Base-by-base conservation (phyloP, 2,113 vertebrate genomes). In the Ardeotis arabs region DNA sequence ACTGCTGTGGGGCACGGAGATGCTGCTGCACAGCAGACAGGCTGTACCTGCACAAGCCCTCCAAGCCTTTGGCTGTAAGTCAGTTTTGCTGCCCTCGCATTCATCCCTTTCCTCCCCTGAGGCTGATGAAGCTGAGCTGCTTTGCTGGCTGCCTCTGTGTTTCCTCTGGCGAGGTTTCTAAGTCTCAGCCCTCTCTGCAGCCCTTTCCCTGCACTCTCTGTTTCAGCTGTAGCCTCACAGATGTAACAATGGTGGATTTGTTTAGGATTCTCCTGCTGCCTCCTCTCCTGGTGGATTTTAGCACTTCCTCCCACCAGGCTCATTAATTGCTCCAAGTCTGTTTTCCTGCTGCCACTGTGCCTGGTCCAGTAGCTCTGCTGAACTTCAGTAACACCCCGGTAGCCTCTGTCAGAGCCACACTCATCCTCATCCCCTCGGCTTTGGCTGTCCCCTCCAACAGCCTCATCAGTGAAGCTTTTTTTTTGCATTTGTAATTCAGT, bases 191-290 rank as follows among this genome's bases (percentile, higher is more conserved):
- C 39, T 90, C 56, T 29, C 75, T 44, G 4, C 62, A 66, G 37
- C 35, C 50, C 31, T 37, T 58, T n/a, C 68, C 74, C 66, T 58
- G 77, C 5, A 1, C 29, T 73, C 28, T 27, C 15, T 37, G 5
- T 62, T 84, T 81, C 73, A 91, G 55, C 22, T 0, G 0, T 39
- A 44, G 79, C 29, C 84, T 90, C 10, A 0, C 66, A 83, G 70
- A 37, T 60, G 53, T 27, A 64, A 70, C 69, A 41, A 11, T 14
- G 22, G 52, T 50, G 92, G 55, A 28, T 89, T 90, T 87, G 53
- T 69, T 96, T 39, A 78, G 78, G 74, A 82, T 89, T 91, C 77
- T 93, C 27, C 84, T 84, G 81, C 84, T 93, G 92, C 74, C 90
- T 96, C 62, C 35, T 56, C 66, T 84, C 39, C 64, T 45, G 39